Evolutionary conservation across 2,113 vertebrate species (phyloP).

Genomic region (Equus quagga): DNA sequence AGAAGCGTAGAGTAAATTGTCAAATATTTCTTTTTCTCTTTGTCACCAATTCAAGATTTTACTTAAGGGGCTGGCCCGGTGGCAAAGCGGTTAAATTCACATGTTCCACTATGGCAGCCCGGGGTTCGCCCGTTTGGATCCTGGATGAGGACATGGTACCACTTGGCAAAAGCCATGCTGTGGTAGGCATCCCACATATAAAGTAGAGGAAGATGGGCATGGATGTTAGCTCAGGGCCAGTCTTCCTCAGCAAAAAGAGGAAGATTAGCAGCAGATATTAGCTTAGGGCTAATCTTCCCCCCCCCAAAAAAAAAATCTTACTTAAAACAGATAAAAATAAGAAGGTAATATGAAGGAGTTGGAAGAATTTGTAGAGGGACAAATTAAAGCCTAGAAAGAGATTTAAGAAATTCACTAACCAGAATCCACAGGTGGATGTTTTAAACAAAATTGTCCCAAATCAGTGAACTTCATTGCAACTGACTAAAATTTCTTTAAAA

Average conservation of each 20-base stretch:
- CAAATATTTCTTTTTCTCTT: background rate
- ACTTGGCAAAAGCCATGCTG: no score
- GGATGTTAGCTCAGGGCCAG: no score
- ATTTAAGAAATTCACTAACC: background rate
- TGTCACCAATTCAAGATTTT: background rate
- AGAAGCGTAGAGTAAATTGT: background rate
- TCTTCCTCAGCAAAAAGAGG: no score
- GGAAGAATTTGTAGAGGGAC: background rate
- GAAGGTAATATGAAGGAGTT: background rate
- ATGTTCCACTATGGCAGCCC: no score
- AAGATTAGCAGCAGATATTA: no score
- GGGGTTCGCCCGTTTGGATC: no score
- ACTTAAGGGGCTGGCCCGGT: background rate
- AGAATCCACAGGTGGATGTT: background rate
- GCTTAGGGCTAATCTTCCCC: no score
- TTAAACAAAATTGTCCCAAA: background rate
- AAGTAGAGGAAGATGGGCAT: no score
- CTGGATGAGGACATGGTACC: no score
- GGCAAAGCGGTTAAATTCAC: no score
- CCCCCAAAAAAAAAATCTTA: background rate
- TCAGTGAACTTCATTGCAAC: background rate
- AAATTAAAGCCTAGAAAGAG: background rate
- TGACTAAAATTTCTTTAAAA: background rate
- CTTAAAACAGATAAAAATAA: background rate
- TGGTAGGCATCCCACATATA: no score